A percentile compares a stretch with the other conserved stretches of the same genome.
Evolutionary conservation across 2,113 vertebrate species (phyloP).

Genomic region (Anas platyrhynchos): DNA sequence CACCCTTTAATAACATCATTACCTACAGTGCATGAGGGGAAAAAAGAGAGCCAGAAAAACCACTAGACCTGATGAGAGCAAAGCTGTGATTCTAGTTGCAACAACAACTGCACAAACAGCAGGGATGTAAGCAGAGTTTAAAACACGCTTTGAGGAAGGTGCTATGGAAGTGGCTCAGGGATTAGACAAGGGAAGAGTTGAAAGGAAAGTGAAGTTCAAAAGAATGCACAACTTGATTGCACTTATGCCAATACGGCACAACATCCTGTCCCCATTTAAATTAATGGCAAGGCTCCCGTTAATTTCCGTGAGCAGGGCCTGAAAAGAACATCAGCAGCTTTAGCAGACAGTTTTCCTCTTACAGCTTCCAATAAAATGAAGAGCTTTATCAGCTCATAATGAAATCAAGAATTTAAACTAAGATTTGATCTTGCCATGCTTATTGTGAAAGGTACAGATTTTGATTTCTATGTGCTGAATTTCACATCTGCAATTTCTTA

Average conservation of each 20-base stretch:
- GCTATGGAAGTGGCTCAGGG: fast-evolving
- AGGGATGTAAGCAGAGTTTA: constrained; percentile 15
- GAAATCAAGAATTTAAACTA: background rate
- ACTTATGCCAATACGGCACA: constrained; percentile 47
- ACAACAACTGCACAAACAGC: background rate
- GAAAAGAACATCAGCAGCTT: background rate
- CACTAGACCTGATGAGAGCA: background rate
- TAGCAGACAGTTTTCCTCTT: background rate
- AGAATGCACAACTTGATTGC: background rate
- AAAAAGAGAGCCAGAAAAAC: background rate
- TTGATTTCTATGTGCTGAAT: background rate
- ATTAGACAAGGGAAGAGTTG: background rate
- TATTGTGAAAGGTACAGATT: background rate
- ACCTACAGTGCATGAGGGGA: background rate
- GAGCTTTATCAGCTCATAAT: background rate
- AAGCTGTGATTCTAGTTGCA: constrained; percentile 19
- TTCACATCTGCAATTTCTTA: background rate
- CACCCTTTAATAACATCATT: background rate
- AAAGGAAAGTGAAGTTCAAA: constrained; percentile 47
- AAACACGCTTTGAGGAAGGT: background rate
- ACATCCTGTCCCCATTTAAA: constrained; percentile 51
- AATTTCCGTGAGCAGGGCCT: constrained; percentile 38
- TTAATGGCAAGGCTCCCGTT: constrained; percentile 62
- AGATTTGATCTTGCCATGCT: background rate
- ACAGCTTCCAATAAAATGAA: background rate